These are phyloP conservation scores for Auanema freiburgensis DNA, from an alignment of 2,888 invertebrate species.

Conservation along the genomic window DNA sequence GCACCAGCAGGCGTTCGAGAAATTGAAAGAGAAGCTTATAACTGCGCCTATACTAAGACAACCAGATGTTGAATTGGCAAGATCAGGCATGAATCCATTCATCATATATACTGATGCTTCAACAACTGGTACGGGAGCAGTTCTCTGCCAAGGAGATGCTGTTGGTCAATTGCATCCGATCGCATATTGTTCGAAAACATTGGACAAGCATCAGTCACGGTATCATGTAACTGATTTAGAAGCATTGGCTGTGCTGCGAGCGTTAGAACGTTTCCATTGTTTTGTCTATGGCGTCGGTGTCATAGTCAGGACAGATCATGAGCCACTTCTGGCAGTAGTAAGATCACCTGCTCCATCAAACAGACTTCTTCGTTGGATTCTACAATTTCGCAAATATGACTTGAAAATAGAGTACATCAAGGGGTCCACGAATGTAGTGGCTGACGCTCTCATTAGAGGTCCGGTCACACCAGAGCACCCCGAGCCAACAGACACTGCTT, in stretches of 20 bases:
- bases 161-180: constrained; percentile 21
- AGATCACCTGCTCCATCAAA: constrained; percentile 1
- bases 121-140: constrained; percentile 23
- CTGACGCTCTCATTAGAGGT: constrained; percentile 19
- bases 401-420: constrained; percentile 5
- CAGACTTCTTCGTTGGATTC: constrained; percentile 9
- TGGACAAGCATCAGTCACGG: constrained; percentile 19
- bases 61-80: constrained; percentile 28
- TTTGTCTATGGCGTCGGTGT: too few species aligned
- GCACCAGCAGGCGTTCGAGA: constrained; percentile 21
- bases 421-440: constrained; percentile 19
- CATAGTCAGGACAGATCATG: constrained; percentile 27
- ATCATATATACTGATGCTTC: constrained; percentile 29
- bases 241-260: constrained; percentile 26
- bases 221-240: constrained; percentile 30
- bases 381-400: neutral
- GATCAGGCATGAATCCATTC: constrained; percentile 23
- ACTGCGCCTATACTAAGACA: constrained; percentile 17
- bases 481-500: neutral
- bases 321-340: constrained; percentile 13
- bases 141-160: constrained; percentile 21
- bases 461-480: neutral
- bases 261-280: constrained; percentile 14
- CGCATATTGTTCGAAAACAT: constrained; percentile 18
- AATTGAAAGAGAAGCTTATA: constrained; percentile 18